phyloP scores from a whole-genome alignment of 2,797 vertebrate species.

The Sciurus carolinensis region DNA sequence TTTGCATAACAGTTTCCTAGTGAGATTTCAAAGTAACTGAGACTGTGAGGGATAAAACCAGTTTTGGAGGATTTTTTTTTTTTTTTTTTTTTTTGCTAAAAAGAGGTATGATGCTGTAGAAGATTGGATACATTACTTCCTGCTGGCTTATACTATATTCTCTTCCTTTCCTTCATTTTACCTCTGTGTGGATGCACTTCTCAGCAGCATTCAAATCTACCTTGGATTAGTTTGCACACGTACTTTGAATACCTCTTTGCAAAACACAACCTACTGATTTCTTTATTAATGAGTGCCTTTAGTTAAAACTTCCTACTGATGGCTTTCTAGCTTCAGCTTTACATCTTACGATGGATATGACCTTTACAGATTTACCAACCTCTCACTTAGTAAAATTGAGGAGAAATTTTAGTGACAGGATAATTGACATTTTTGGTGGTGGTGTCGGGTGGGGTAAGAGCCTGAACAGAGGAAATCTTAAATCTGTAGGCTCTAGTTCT shows the following conservation, averaged over 20 bases:
- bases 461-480: background rate
- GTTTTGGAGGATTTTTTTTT: background rate
- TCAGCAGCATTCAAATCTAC: background rate
- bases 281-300: background rate
- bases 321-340: background rate
- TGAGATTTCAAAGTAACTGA: conserved; percentile 28
- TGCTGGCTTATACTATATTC: background rate
- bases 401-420: background rate
- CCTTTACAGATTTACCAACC: background rate
- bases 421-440: background rate
- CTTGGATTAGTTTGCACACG: background rate
- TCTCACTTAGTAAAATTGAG: conserved; percentile 49
- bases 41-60: background rate
- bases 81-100: background rate
- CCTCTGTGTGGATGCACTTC: background rate
- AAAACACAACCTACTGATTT: conserved; percentile 43
- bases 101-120: background rate
- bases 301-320: conserved; percentile 40
- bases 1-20: conserved; percentile 56
- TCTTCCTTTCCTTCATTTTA: background rate
- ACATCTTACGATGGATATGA: background rate
- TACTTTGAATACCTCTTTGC: conserved; percentile 26
- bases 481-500: background rate
- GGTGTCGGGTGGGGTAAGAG: background rate
- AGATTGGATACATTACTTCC: background rate